A percentile compares a stretch with the other conserved stretches of the same genome.
These are phyloP conservation scores for Caprella mutica DNA, from an alignment of 2,888 invertebrate genomes.

Conservation along the genomic window DNA sequence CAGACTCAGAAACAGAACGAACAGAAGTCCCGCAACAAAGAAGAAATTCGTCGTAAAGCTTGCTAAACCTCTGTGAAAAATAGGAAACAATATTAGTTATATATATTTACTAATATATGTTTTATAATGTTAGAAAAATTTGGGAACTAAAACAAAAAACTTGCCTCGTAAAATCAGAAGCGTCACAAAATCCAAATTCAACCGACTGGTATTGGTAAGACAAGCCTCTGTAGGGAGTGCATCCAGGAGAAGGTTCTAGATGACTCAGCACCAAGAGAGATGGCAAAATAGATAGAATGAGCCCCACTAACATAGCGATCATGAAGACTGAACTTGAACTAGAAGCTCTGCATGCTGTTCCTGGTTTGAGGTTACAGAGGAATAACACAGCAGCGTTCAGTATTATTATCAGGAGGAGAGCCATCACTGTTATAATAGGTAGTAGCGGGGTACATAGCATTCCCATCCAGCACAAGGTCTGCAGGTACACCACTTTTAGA, in stretches of 20 bases:
- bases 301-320: slow-evolving; percentile 64
- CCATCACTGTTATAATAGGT: slow-evolving; percentile 57
- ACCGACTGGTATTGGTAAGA: slow-evolving; percentile 14
- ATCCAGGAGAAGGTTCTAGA: slow-evolving; percentile 52
- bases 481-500: slow-evolving; percentile 70
- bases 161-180: too few species aligned
- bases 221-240: slow-evolving; percentile 65
- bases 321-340: slow-evolving; percentile 72
- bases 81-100: too few species aligned
- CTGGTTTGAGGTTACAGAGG: slow-evolving; percentile 61
- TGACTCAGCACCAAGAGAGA: slow-evolving; percentile 61
- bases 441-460: slow-evolving; percentile 69
- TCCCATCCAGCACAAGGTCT: slow-evolving; percentile 76
- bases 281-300: slow-evolving; percentile 56
- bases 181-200: slow-evolving; percentile 13
- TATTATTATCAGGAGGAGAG: slow-evolving; percentile 62
- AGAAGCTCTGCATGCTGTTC: slow-evolving; percentile 57
- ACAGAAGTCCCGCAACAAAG: too few species aligned
- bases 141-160: too few species aligned
- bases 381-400: slow-evolving; percentile 71
- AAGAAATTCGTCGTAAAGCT: too few species aligned
- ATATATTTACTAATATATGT: too few species aligned
- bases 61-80: too few species aligned
- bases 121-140: too few species aligned
- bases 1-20: too few species aligned